Base-by-base conservation (phyloP, 1,140 invertebrate species). In the Lepidotrigona ventralis region DNA sequence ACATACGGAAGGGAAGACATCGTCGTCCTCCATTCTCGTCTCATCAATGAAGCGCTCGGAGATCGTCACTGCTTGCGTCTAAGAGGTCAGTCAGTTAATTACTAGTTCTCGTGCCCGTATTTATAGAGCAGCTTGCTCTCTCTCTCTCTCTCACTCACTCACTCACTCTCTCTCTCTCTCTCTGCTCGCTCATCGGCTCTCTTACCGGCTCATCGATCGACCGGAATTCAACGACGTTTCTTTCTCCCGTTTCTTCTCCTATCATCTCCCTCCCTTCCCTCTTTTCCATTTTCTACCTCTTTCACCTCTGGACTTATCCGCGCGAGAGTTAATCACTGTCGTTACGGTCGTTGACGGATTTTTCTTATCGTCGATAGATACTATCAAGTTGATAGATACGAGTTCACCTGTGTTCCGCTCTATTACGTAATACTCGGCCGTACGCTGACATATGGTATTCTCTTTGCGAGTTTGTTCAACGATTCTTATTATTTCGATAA, bases 1-100 rank as follows among this genome's bases (percentile, higher is more conserved):
- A 94, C 87, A 94, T 94, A 87, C 91, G 93, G n/a, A 94, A 94
- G 81, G 93, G 93, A 88, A 93, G 93, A 92, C 92, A 93, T 91
- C 86, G 79, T 53, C 74, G 79, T 56, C 72, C 39, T 51, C 71
- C 39, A n/a, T 77, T 73, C 51, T 53, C 79, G 79, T 68, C 73
- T 74, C 75, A 76, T 83, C 86, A 89, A 87, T 90, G 85, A 90
- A 85, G 69, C 21, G 68, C 71, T 58, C 83, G 66, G 79, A 73
- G 58, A 81, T 68, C 75, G 81, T 84, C 82, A 85, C 79, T 89
- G 85, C 83, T 86, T 86, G 76, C 73, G 58, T 46, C 39, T 84
- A 82, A 85, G 78, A 88, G 90, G 90, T 91, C 71, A 86, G 89
- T 85, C 26, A n/a, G 69, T 81, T 81, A 81, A 74, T 84, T 74